Conservation (phyloP, 2,888 invertebrate genomes). For the Coelogynopora nodosa region DNA sequence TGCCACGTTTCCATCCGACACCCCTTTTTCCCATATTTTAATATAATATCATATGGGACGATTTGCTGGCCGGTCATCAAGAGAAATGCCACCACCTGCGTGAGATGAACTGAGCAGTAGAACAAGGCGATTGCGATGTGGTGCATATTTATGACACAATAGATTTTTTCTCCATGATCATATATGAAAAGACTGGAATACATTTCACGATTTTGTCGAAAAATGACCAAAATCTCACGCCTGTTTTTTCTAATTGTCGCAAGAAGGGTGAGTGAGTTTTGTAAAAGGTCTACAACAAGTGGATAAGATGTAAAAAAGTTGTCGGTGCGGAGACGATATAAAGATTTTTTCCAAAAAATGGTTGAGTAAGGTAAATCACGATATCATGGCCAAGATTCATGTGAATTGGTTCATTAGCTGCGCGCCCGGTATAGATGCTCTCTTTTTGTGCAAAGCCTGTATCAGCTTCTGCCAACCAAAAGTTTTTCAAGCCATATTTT, state of each 20-base stretch:
- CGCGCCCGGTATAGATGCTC: background rate
- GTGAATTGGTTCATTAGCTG: background rate
- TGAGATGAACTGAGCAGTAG: background rate
- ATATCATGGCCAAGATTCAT: background rate
- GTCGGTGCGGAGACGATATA: conserved; percentile 4
- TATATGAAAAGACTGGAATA: background rate
- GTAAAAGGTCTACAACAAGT: background rate
- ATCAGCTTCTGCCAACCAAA: background rate
- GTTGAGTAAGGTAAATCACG: background rate
- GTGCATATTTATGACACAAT: background rate
- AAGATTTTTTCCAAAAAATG: conserved; percentile 5
- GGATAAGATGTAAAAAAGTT: conserved; percentile 18
- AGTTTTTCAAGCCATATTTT: conserved; percentile 1
- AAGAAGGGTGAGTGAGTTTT: background rate
- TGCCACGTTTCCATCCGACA: background rate
- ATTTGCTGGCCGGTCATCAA: too few species aligned
- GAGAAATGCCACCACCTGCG: too few species aligned
- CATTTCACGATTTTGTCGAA: background rate
- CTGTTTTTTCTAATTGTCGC: background rate
- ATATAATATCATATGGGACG: background rate
- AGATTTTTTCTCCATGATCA: too few species aligned
- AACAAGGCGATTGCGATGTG: background rate
- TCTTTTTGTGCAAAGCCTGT: background rate
- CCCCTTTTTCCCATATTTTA: background rate
- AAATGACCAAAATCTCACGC: background rate